Evolutionary conservation across 2,888 invertebrate genomes (phyloP).

Genomic region (Eupithecia pulchellata): DNA sequence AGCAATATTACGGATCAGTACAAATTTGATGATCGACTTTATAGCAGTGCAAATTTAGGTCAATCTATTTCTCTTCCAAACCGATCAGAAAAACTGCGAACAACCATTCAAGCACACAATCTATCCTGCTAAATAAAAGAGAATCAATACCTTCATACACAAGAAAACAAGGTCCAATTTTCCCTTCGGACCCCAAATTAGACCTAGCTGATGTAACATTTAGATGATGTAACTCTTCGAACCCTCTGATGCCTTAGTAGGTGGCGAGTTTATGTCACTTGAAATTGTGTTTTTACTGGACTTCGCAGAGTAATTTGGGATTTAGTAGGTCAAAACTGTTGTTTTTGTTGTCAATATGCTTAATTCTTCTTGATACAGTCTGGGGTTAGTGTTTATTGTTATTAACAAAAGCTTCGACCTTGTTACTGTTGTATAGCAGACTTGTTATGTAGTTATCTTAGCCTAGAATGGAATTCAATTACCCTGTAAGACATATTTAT

Average conservation of each 20-base stretch:
- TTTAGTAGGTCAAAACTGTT: constrained; percentile 36
- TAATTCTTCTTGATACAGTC: constrained; percentile 11
- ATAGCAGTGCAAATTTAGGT: not conserved
- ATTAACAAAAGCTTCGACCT: constrained; percentile 11
- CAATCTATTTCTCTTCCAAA: not conserved
- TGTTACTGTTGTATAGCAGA: not conserved
- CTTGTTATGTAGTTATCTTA: not conserved
- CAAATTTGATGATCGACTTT: not conserved
- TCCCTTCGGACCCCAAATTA: constrained; percentile 33
- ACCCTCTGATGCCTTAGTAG: constrained; percentile 50
- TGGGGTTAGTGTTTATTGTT: constrained; percentile 2
- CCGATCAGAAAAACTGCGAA: not conserved
- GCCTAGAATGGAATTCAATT: not conserved
- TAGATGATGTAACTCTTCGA: constrained; percentile 56
- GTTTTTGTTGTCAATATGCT: constrained; percentile 31
- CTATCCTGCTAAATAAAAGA: not conserved
- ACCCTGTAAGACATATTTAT: not conserved
- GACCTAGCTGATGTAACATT: constrained; percentile 45
- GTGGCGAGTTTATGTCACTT: constrained; percentile 37
- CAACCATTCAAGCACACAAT: too few relatives aligned
- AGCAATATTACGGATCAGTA: too few relatives aligned
- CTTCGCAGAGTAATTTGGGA: constrained; percentile 35
- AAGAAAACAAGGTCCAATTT: not conserved
- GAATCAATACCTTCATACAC: not conserved
- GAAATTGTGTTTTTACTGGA: constrained; percentile 43